Conservation (phyloP, 2,888 invertebrate genomes). For the Thecophora atra region DNA sequence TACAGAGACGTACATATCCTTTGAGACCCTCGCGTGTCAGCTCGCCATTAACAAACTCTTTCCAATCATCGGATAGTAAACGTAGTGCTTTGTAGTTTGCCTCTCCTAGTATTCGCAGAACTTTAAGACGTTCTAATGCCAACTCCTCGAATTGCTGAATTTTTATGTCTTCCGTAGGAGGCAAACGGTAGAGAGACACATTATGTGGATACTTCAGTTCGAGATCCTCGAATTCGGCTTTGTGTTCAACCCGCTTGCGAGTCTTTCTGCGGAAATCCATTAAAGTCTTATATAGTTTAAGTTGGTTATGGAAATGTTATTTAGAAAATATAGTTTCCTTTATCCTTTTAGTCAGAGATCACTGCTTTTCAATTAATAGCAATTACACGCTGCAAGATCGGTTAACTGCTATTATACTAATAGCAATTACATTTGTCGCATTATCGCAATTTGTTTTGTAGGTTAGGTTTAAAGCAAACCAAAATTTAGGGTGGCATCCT, state of each 20-base stretch:
- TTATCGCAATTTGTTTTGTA: no score
- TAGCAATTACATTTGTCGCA: no score
- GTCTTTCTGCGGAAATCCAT: conserved; percentile 58
- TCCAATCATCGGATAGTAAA: conserved; percentile 75
- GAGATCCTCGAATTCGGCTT: conserved; percentile 65
- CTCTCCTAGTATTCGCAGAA: conserved; percentile 78
- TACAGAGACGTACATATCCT: conserved; percentile 72
- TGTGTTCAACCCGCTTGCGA: conserved; percentile 48
- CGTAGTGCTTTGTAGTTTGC: conserved; percentile 74
- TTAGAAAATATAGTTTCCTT: no score
- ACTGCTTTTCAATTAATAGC: no score
- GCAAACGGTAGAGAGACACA: conserved; percentile 80
- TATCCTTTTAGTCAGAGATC: background rate
- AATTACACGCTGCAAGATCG: no score
- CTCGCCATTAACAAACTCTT: conserved; percentile 72
- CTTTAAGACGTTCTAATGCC: conserved; percentile 79
- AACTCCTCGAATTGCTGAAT: conserved; percentile 88
- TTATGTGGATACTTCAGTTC: conserved; percentile 75
- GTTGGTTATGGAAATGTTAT: no score
- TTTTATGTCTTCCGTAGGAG: conserved; percentile 78
- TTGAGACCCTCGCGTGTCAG: conserved; percentile 75
- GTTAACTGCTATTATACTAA: no score
- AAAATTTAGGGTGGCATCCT: no score
- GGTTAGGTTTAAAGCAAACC: no score
- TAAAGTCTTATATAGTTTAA: background rate